Base-by-base conservation (phyloP, 2,113 vertebrate species). In the Xiphias gladius region DNA sequence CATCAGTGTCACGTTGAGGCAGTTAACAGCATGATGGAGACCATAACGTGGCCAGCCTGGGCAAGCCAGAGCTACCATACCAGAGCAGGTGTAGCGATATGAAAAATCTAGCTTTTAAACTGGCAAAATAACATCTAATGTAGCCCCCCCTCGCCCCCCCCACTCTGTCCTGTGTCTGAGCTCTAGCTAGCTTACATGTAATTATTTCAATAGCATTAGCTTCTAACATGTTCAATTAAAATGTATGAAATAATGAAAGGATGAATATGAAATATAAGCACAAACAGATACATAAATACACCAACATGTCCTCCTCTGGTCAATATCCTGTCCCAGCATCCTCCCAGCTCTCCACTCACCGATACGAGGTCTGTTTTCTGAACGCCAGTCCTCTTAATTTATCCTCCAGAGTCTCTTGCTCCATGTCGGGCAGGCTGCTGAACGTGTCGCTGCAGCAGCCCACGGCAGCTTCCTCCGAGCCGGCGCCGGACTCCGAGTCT, bases 361-460 rank as follows among this genome's bases (percentile, higher is more conserved):
- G 89, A 82, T 94, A 94, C 65, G 93, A 94, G 67, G 91, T 94
- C 88, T 94, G 93, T 11, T 94, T 94, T 84, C 92, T 85, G 90
- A 94, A 94, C 67, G 93, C 93, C 80, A 94, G 90, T 72, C 92
- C 92, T 48, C 91, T 66, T 16, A 94, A 43, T 69, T 94, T 94
- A 62, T 94, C 92, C 85, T 94, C 92, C 88, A 94, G 89, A 0
- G 57, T 86, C 52, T 93, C 93, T 8, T 88, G 87, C 85, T 94
- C 93, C 77, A 94, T 90, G 88, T 94, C 91, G 58, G 91, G 87
- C 72, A 94, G 89, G 30, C 88, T 93, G 86, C 86, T 91, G 89
- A 94, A 88, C 39, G 93, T 93, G 16, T 94, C 93, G 81, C 91
- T 89, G 86, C 91, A 85, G 83, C 92, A 87, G 76, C 90, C 89